Evolutionary conservation across 2,797 vertebrate species (phyloP).

Genomic region (Catostomus latipinnis): DNA sequence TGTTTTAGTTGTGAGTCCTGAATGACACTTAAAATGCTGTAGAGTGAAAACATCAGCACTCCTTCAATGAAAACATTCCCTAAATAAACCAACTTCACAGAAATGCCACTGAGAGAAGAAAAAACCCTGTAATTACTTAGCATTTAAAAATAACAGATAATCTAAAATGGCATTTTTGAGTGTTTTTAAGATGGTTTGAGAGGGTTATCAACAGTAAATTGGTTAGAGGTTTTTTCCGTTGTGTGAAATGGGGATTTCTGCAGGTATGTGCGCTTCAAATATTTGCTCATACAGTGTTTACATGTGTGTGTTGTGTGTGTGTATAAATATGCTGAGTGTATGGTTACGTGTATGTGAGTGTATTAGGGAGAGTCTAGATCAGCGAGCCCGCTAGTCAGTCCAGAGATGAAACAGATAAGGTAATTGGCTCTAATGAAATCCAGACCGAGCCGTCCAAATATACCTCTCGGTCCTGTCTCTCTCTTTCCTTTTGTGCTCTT

Average conservation of each 20-base stretch:
- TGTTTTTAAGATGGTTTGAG: too few relatives aligned
- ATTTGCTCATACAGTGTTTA: slow-evolving; percentile 55
- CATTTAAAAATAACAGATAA: background rate
- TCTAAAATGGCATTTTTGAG: background rate
- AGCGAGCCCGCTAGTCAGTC: slow-evolving; percentile 83
- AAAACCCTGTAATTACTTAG: background rate
- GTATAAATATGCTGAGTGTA: slow-evolving; percentile 50
- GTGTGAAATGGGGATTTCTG: background rate
- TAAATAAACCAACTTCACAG: slow-evolving; percentile 11
- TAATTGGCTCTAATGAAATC: slow-evolving; percentile 99
- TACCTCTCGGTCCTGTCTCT: slow-evolving; percentile 15
- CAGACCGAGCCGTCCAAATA: slow-evolving; percentile 85
- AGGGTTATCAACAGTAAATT: background rate
- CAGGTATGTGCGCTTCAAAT: background rate
- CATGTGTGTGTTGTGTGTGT: slow-evolving; percentile 60
- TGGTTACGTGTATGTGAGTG: slow-evolving; percentile 48
- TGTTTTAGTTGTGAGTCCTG: background rate
- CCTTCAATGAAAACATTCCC: background rate
- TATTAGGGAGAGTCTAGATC: slow-evolving; percentile 58
- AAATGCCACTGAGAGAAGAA: background rate
- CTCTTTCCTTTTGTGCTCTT: slow-evolving; percentile 7
- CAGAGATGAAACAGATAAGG: slow-evolving; percentile 98
- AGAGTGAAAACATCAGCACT: slow-evolving; percentile 14
- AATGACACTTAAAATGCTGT: background rate
- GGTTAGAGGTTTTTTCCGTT: background rate